Evolutionary conservation across 2,888 invertebrate genomes (phyloP).

Genomic region (Drosophila subsilvestris): DNA sequence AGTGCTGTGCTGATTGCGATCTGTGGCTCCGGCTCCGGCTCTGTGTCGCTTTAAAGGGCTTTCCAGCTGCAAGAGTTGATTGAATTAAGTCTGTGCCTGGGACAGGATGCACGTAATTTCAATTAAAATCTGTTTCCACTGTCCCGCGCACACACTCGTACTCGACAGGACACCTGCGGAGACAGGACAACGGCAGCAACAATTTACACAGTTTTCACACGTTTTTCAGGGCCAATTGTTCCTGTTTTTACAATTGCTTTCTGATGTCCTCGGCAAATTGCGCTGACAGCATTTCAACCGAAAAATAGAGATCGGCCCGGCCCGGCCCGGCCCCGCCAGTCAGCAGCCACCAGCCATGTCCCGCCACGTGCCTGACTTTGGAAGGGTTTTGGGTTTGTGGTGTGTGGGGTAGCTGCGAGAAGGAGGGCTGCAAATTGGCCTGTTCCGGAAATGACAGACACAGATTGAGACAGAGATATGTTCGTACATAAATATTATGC

Average conservation of each 20-base stretch:
- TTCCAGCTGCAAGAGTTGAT: slow-evolving; percentile 9
- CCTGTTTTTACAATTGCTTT: slow-evolving; percentile 34
- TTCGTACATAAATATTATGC: not conserved
- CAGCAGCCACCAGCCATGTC: not conserved
- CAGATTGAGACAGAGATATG: not conserved
- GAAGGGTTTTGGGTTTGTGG: not conserved
- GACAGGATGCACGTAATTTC: slow-evolving; percentile 44
- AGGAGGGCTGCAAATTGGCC: slow-evolving; percentile 10
- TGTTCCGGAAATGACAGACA: not conserved
- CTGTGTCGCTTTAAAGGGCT: not conserved
- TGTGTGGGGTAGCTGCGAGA: not conserved
- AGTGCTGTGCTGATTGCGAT: not conserved
- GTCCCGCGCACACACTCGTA: not conserved
- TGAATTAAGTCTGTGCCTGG: slow-evolving; percentile 29
- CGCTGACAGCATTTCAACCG: slow-evolving; percentile 39
- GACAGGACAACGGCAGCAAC: not conserved
- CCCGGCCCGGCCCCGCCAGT: no score
- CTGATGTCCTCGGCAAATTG: slow-evolving; percentile 20
- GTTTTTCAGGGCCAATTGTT: slow-evolving; percentile 28
- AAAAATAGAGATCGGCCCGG: slow-evolving; percentile 17
- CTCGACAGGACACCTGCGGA: slow-evolving; percentile 25
- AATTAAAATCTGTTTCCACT: slow-evolving; percentile 34
- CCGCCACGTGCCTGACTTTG: not conserved
- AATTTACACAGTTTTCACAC: slow-evolving; percentile 13
- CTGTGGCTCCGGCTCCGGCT: not conserved